These are phyloP conservation scores for Anarhynchus alexandrinus DNA, from an alignment of 2,113 vertebrate species.

Conservation along the genomic window DNA sequence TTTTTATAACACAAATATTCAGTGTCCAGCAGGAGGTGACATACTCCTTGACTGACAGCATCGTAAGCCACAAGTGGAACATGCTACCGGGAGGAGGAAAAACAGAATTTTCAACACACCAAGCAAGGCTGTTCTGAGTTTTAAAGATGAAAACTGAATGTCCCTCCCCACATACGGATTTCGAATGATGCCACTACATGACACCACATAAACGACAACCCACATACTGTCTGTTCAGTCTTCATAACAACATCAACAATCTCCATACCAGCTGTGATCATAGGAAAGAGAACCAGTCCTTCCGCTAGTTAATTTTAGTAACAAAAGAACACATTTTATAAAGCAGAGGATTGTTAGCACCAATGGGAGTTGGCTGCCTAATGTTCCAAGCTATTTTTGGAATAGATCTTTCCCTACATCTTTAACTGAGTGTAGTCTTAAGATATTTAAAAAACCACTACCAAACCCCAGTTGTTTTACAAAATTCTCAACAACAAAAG, in stretches of 20 bases:
- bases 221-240: not conserved
- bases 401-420: not conserved
- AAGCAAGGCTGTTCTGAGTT: not conserved
- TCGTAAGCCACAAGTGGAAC: rapidly evolving
- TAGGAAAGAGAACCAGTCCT: not conserved
- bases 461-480: not conserved
- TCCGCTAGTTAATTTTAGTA: not conserved
- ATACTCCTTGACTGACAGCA: not conserved
- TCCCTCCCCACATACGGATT: not conserved
- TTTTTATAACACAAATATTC: not conserved
- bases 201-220: not conserved
- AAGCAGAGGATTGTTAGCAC: not conserved
- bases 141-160: not conserved
- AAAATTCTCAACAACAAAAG: rapidly evolving
- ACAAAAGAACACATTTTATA: not conserved
- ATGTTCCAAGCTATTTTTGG: not conserved
- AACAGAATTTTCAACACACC: not conserved
- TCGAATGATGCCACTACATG: not conserved
- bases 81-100: not conserved
- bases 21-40: not conserved
- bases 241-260: not conserved
- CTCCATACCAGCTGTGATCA: not conserved
- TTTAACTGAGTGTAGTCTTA: rapidly evolving
- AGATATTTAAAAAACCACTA: not conserved
- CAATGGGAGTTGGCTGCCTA: not conserved